A percentile compares a stretch with the other conserved stretches of the same genome.
Evolutionary conservation across 2,888 invertebrate species (phyloP).

Genomic region (Mythimna ferrago): DNA sequence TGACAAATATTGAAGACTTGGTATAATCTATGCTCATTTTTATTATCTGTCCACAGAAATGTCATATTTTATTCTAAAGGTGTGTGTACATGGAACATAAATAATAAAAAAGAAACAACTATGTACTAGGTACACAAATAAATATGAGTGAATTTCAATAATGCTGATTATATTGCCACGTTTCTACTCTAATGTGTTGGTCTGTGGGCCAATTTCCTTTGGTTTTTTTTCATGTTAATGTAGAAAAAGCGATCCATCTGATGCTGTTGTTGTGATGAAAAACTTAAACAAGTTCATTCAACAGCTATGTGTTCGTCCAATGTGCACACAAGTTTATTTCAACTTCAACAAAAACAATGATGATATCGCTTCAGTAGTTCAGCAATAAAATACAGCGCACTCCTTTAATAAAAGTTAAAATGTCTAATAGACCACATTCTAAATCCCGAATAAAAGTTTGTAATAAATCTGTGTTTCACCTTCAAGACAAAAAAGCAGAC

Average conservation of each 20-base stretch:
- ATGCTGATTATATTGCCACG: not conserved
- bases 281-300: not conserved
- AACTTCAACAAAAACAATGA: slow-evolving; percentile 62
- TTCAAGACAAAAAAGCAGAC: slow-evolving; percentile 93
- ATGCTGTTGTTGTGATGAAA: not conserved
- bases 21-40: slow-evolving; percentile 22
- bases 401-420: slow-evolving; percentile 57
- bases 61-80: slow-evolving; percentile 38
- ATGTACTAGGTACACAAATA: not conserved
- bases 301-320: not conserved
- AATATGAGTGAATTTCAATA: not conserved
- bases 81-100: slow-evolving; percentile 3
- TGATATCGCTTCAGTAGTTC: slow-evolving; percentile 59
- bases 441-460: slow-evolving; percentile 82
- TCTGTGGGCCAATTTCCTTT: not conserved
- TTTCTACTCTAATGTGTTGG: not conserved
- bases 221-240: not conserved
- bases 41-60: slow-evolving; percentile 39
- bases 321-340: slow-evolving; percentile 40
- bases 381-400: slow-evolving; percentile 40
- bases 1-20: not conserved
- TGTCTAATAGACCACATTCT: slow-evolving; percentile 80
- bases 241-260: not conserved
- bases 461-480: slow-evolving; percentile 92
- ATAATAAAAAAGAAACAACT: not conserved